These are phyloP conservation scores for Scrobipalpa atriplicella DNA, from an alignment of 2,888 invertebrate genomes.

Conservation along the genomic window DNA sequence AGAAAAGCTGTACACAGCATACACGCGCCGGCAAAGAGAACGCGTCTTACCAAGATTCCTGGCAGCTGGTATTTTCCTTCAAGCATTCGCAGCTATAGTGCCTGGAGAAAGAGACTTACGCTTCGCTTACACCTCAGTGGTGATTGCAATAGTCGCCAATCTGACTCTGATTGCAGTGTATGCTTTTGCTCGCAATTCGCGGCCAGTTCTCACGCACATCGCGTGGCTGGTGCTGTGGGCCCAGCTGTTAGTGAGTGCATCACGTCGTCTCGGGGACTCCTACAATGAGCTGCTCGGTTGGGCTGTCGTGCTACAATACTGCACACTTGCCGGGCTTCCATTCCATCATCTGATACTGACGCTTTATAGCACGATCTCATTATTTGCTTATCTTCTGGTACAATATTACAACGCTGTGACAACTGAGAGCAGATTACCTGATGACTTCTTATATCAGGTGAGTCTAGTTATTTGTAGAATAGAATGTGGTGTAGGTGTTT, in stretches of 20 bases:
- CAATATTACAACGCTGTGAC: constrained; percentile 67
- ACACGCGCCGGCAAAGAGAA: constrained; percentile 69
- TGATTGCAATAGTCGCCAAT: constrained; percentile 54
- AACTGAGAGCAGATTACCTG: constrained; percentile 58
- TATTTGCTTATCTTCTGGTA: constrained; percentile 59
- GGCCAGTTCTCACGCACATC: constrained; percentile 84
- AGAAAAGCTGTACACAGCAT: constrained; percentile 67
- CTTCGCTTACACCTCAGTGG: constrained; percentile 58
- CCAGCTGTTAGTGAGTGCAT: constrained; percentile 64
- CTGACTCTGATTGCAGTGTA: constrained; percentile 55
- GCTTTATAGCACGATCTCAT: constrained; percentile 60
- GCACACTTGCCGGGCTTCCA: constrained; percentile 89
- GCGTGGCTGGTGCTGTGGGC: constrained; percentile 84
- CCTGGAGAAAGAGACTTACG: constrained; percentile 67
- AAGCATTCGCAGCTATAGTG: constrained; percentile 62
- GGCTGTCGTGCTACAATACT: constrained; percentile 88
- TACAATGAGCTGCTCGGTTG: constrained; percentile 87
- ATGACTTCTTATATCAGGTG: constrained; percentile 70
- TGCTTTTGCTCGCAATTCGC: constrained; percentile 48
- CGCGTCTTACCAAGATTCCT: constrained; percentile 68
- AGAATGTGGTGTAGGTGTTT: not conserved
- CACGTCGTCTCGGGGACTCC: constrained; percentile 76
- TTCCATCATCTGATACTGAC: constrained; percentile 70
- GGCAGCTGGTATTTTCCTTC: constrained; percentile 62
- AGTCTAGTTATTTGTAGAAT: not conserved